Evolutionary conservation across 2,797 vertebrate species (phyloP), one percentile per base, ranked within the genome.

Genomic region (Myiotriccus ornatus): DNA sequence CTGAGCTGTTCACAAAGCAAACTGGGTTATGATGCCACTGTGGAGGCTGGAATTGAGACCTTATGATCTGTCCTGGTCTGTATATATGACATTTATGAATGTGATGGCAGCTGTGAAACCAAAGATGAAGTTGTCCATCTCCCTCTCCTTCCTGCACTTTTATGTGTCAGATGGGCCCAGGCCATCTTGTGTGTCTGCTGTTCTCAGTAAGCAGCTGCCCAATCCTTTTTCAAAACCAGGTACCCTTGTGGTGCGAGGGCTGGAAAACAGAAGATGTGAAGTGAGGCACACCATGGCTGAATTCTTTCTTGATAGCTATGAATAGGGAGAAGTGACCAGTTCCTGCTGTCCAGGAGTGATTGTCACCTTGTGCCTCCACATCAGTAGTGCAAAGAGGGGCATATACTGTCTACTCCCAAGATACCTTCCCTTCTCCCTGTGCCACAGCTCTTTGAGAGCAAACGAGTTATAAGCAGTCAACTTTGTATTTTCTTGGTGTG

Each of bases 31-130:
- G 71, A 78, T 94, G 65, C 82, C n/a, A 73, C 59, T 53, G 46
- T 69, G 62, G 75, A 74, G 56, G 44, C 69, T 95, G 79, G 57
- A 90, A 94, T 93, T 44, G 67, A 87, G 73, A 92, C 34, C 20
- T 87, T 87, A 56, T 52, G 69, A 49, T 74, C 80, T 55, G 28
- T 75, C 50, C 67, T 71, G 20, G 43, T 44, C 47, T 90, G 47
- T 85, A 68, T 87, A 53, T 83, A 43, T 63, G 43, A 35, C 19
- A 57, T 59, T 41, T 55, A 80, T 67, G 44, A 73, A 56, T 52
- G 44, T 35, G 32, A 73, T 2, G 2, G 64, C 41, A 62, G 41
- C 65, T 71, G 41, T 84, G 65, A 90, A 89, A 81, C 65, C 32
- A 74, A 60, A 63, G 70, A 64, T 60, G 16, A 73, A 79, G n/a